These are phyloP conservation scores for Dysidea cf. avara DNA, from an alignment of 37 sponge, comb jelly and placozoan genomes.

Conservation along the genomic window DNA sequence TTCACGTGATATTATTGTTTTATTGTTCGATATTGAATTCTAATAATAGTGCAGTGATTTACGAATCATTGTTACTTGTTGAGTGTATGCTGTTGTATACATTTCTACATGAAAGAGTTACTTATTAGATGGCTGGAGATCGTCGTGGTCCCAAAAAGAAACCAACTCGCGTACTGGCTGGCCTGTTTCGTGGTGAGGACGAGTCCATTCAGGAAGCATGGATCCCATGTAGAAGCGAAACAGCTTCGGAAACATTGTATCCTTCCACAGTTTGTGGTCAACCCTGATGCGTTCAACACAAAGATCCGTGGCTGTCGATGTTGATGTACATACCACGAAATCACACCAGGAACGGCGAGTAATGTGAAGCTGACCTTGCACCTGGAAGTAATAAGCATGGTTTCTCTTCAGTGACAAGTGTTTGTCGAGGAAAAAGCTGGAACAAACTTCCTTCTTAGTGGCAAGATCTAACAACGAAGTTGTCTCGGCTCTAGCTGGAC, in stretches of 20 bases:
- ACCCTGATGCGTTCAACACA: background rate
- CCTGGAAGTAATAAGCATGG: background rate
- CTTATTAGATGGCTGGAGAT: too few species aligned
- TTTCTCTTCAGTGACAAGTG: background rate
- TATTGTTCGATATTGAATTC: too few species aligned
- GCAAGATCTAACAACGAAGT: background rate
- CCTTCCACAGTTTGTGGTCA: background rate
- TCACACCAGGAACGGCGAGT: too few species aligned
- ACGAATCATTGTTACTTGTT: too few species aligned
- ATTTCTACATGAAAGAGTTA: too few species aligned
- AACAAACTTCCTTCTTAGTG: too few species aligned
- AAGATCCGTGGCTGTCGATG: background rate
- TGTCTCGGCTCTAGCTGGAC: conserved; percentile 3
- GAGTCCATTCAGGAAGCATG: background rate
- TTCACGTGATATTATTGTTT: too few species aligned
- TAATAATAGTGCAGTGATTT: too few species aligned
- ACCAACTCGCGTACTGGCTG: background rate
- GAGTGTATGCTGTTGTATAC: too few species aligned
- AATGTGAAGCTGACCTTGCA: background rate
- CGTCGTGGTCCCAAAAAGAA: too few species aligned
- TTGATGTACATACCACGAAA: background rate
- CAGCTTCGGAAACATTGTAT: background rate
- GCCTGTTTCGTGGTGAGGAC: background rate
- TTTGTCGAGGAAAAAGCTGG: too few species aligned
- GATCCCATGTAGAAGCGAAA: background rate